Conservation (phyloP, 2,113 vertebrate species). For the Colistium nudipinnis region DNA sequence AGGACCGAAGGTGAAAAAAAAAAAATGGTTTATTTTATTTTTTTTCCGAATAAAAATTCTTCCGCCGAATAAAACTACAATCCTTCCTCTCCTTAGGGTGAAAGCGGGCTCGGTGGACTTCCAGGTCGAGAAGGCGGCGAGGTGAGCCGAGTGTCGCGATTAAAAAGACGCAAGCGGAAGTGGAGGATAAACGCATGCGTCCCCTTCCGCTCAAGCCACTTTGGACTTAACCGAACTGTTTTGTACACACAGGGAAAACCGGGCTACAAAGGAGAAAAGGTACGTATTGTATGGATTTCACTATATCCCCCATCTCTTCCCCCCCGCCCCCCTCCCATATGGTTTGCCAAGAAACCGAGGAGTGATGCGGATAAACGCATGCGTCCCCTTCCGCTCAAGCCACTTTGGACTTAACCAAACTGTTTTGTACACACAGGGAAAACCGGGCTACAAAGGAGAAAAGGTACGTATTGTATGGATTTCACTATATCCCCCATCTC, state of each 20-base stretch:
- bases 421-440: slow-evolving; percentile 83
- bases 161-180: too few relatives aligned
- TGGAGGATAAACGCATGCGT: too few relatives aligned
- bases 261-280: slow-evolving; percentile 92
- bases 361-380: too few relatives aligned
- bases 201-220: neutral
- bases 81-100: slow-evolving; percentile 79
- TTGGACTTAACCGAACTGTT: slow-evolving; percentile 29
- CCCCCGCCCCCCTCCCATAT: too few relatives aligned
- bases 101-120: slow-evolving; percentile 85
- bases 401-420: slow-evolving; percentile 12
- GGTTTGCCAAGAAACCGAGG: neutral
- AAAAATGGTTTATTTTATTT: too few relatives aligned
- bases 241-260: slow-evolving; percentile 85
- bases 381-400: neutral
- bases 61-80: slow-evolving; percentile 1
- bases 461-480: slow-evolving; percentile 81
- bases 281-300: slow-evolving; percentile 80
- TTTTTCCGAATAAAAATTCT: too few relatives aligned
- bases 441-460: slow-evolving; percentile 91
- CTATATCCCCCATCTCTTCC: neutral
- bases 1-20: slow-evolving; percentile 87
- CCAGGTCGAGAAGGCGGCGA: slow-evolving; percentile 87
- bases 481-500: neutral
- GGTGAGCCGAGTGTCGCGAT: slow-evolving; percentile 81